These are phyloP conservation scores for Carassius gibelio DNA, from an alignment of 2,113 vertebrate species.

Conservation along the genomic window DNA sequence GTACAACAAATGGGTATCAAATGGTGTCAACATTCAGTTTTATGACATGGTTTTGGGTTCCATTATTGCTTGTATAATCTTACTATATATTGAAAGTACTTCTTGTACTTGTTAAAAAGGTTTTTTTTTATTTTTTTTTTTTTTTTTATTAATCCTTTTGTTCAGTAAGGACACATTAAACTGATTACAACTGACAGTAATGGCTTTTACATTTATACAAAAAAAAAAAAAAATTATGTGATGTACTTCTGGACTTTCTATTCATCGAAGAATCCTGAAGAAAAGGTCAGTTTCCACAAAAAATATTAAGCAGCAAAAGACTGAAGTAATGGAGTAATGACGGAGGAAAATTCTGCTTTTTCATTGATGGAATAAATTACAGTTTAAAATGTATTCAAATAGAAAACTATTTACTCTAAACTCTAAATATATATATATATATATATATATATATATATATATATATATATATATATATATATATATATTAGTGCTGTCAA, in stretches of 20 bases:
- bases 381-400: neutral
- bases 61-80: neutral
- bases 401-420: too few relatives aligned
- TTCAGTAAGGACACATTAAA: too few relatives aligned
- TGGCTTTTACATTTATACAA: neutral
- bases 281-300: neutral
- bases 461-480: too few relatives aligned
- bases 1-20: neutral
- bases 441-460: too few relatives aligned
- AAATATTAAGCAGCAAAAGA: neutral
- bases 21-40: too few relatives aligned
- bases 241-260: too few relatives aligned
- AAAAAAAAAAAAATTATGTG: neutral
- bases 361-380: neutral
- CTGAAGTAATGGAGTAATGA: neutral
- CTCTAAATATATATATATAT: too few relatives aligned
- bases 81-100: neutral
- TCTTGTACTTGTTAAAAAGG: too few relatives aligned
- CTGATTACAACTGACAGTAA: too few relatives aligned
- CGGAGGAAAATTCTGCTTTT: neutral
- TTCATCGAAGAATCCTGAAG: neutral
- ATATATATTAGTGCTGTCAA: too few relatives aligned
- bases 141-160: too few relatives aligned
- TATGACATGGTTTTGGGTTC: neutral
- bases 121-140: too few relatives aligned